Evolutionary conservation across 2,888 invertebrate genomes (phyloP), one percentile per base, ranked within the genome.

Genomic region (Graphium colonna): DNA sequence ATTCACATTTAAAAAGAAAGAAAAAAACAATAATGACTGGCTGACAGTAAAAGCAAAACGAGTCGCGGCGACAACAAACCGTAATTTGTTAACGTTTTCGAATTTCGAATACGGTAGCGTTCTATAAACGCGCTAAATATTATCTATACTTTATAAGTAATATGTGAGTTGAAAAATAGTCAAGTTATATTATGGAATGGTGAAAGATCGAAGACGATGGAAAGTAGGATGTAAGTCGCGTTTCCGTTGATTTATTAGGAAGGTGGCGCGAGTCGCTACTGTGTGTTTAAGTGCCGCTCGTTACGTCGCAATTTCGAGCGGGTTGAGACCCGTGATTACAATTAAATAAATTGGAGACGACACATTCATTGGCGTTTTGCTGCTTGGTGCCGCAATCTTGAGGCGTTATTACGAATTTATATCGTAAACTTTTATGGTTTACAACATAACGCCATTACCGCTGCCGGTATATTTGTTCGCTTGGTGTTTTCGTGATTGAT

Each of bases 21-120:
- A 64, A 74, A 75, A 75, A 76, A 76, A 72, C 64, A 64, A 67
- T 62, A 49, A 69, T n/a, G n/a, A n/a, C n/a, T n/a, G n/a, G n/a
- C n/a, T 67, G 72, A 74, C 73, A 76, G 82, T 79, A 85, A 85
- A 83, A 84, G 75, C n/a, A 83, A 83, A 21, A 21, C 21, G 21
- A 21, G 77, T 70, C 75, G 77, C 60, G 75, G 77, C 73, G 77
- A 81, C 79, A 82, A 21, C 21, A 21, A 21, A 21, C n/a, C 21
- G 83, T 82, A 84, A 87, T 85, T 88, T 87, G 82, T 84, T 83
- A 83, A 74, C 80, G 82, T 78, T 21, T 21, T 36, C 36, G 12
- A 31, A 31, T 31, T 31, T 83, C 81, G 77, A 80, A 75, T 64
- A 64, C 56, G 52, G 51, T 56, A 61, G 51, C 60, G 69, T 68